Evolutionary conservation across 2,888 invertebrate genomes (phyloP), one percentile per base, ranked within the genome.

Genomic region (Cyclophora albipunctata): DNA sequence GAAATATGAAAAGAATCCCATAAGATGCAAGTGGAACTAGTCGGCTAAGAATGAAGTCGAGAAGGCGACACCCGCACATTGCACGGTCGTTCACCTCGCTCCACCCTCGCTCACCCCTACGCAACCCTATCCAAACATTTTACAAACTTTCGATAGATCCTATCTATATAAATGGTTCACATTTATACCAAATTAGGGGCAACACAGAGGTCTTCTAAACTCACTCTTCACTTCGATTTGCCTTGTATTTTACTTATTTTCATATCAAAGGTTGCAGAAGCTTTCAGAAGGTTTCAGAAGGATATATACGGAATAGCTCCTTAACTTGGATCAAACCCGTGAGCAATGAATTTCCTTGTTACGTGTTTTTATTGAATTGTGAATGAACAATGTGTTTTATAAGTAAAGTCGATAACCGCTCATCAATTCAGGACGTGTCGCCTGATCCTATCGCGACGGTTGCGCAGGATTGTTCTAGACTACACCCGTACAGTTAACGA

Each of bases 381-480:
- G 4, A 37, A 5, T 4, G 37, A 5, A 37, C 37, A 37, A 37
- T 37, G 37, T 5, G 37, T 37, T 5, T 37, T 42, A 7, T 42
- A 3, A 6, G 37, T 5, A 5, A 37, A 37, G 37, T 37, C 37
- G 37, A 37, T 37, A 37, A 37, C 37, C 37, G 53, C 54, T 78
- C 65, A 83, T 84, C 71, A 80, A 85, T 85, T 78, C 84, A 80
- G 77, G 76, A 81, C 82, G 66, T 81, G 84, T 81, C 78, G 74
- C 69, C 64, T 65, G 78, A 78, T 80, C 67, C 74, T 75, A 80
- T 78, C 79, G 73, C 68, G 58, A 59, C 63, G 66, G 69, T 51
- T 66, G 75, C 76, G 62, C 73, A 84, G 85, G 84, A 84, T 79
- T 81, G 79, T 86, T 85, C 84, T 85, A 85, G 84, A 78, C 83